Base-by-base conservation (phyloP, 2,797 vertebrate species). In the Lycodopsis pacificus region DNA sequence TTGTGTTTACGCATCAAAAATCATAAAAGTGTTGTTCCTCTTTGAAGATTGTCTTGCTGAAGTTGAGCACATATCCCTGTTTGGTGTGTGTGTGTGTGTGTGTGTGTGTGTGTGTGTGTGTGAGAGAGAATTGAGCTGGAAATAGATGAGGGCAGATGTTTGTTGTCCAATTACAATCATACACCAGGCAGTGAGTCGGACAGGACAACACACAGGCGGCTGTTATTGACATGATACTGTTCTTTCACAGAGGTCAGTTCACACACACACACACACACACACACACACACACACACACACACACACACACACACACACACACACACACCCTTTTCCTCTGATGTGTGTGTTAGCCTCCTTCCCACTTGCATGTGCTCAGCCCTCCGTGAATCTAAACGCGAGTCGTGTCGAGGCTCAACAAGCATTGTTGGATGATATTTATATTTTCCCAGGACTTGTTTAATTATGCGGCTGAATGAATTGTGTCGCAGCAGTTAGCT, bases 151-250 rank as follows among this genome's bases (percentile, higher is more conserved):
- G 40, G 36, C 74, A 15, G 70, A 70, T 77, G 74, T 80, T 62
- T 58, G 51, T 77, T 80, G 61, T 74, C 65, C 71, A 67, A 74
- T 84, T 71, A 77, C 32, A 71, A 66, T 77, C 3, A 32, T 34
- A 27, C 78, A 77, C 48, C 78, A 11, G 48, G 54, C 56, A 64
- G 58, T 44, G 48, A 63, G 22, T 62, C 58, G 46, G 65, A 38
- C 44, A 71, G 65, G 61, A 44, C 58, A 59, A 46, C 65, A 70
- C 7, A 15, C 53, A 25, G 73, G 58, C 69, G 72, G 58, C 65
- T 62, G 63, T 72, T 77, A 78, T 78, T 72, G 75, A 78, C 79
- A 61, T 71, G 44, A 59, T 72, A 59, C 75, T 80, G 73, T 73
- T 61, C 65, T 69, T 42, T 76, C 10, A 30, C 56, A 51, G 59